Base-by-base conservation (phyloP, 2,888 invertebrate species). In the Drosophila planitibia region DNA sequence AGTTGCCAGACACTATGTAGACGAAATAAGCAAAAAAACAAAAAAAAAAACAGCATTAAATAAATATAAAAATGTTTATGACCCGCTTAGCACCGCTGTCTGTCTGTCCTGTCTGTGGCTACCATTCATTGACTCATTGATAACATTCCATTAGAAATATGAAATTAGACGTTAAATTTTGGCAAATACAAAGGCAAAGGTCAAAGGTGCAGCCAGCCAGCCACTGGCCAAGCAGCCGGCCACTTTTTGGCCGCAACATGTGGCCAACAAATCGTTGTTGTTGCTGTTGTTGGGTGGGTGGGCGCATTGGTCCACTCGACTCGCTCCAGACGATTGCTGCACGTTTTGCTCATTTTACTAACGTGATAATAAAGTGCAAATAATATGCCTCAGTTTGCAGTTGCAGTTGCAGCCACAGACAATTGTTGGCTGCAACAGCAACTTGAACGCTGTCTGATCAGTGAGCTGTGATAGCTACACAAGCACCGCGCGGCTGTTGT, bases 341-440 rank as follows among this genome's bases (percentile, higher is more conserved):
- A 91, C 89, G 90, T 92, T 91, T 91, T 86, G 80, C 86, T 91
- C 89, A 91, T 91, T 91, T 91, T 83, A 87, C 90, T 92, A 93
- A 93, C 92, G 92, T 91, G 93, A 92, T 93, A 93, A 93, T 93
- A 93, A 93, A 93, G 93, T 93, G 93, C 93, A 93, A 93, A 93
- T 93, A 93, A 93, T 92, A 93, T 92, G 92, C 87, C 85, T 91
- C 76, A 87, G 83, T 76, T 76, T 68, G 78, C 75, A 79, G 80
- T 78, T 69, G 77, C 67, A 62, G 62, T 81, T 77, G 71, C 70
- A 44, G 57, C 76, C 76, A 65, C 63, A 83, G 82, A 81, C 84
- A 85, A 85, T 85, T 84, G 86, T 76, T 72, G 74, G 69, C 54
- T 32, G 0, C 58, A 30, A 16, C 55, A 32, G 35, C 35, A 19